phyloP scores from a whole-genome alignment of 2,888 invertebrate species.

The Arctia plantaginis region DNA sequence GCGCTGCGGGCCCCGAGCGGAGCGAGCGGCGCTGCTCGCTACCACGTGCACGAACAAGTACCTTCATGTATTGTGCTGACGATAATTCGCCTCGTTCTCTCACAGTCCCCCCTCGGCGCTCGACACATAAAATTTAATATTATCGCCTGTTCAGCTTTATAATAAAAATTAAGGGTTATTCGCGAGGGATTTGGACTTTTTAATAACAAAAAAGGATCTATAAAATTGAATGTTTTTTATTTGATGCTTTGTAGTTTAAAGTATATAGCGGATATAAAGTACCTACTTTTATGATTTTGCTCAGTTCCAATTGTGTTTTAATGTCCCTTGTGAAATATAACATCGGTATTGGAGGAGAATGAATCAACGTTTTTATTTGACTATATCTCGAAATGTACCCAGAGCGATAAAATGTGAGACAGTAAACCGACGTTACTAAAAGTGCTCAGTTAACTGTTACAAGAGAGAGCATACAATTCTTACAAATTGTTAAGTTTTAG shows the following conservation, averaged over 20 bases:
- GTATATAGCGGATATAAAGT: slow-evolving; percentile 16
- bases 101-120: slow-evolving; percentile 26
- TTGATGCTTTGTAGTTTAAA: slow-evolving; percentile 26
- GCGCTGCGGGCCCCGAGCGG: not conserved
- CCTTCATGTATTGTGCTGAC: slow-evolving; percentile 39
- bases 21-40: slow-evolving; percentile 9
- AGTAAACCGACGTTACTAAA: not conserved
- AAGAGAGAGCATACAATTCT: not conserved
- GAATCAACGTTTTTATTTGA: slow-evolving; percentile 15
- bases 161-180: slow-evolving; percentile 50
- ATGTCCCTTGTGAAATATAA: slow-evolving; percentile 18
- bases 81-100: slow-evolving; percentile 36
- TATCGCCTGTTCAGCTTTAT: slow-evolving; percentile 41
- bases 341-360: slow-evolving; percentile 8
- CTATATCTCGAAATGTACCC: slow-evolving; percentile 5
- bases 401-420: not conserved
- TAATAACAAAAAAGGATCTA: slow-evolving; percentile 30
- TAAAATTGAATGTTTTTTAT: slow-evolving; percentile 30
- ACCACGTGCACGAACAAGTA: slow-evolving; percentile 29
- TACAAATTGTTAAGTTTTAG: not conserved
- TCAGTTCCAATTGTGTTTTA: slow-evolving; percentile 9
- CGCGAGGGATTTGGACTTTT: slow-evolving; percentile 40
- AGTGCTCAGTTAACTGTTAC: not conserved
- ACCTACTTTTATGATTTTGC: slow-evolving; percentile 15
- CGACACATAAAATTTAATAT: slow-evolving; percentile 44